phyloP scores from a whole-genome alignment of 2,888 invertebrate species.

The Sussaba pulchella region DNA sequence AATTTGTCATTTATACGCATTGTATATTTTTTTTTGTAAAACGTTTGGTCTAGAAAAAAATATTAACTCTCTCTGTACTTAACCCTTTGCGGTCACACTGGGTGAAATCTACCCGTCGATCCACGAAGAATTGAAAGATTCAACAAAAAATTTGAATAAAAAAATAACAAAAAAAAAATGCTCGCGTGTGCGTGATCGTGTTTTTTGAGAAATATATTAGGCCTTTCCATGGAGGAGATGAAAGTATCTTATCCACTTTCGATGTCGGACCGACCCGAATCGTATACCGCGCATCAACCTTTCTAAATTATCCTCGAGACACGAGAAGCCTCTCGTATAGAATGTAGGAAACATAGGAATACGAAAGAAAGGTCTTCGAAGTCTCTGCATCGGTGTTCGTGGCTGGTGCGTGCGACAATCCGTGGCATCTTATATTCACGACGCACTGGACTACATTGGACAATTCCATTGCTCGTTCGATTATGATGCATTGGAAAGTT shows the following conservation, averaged over 20 bases:
- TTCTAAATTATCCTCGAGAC: conserved; percentile 74
- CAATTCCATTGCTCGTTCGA: conserved; percentile 52
- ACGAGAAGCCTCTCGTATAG: neutral
- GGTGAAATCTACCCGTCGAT: too few species aligned
- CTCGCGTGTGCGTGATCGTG: neutral
- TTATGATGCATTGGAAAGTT: conserved; percentile 60
- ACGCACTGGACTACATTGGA: conserved; percentile 50
- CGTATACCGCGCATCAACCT: conserved; percentile 71
- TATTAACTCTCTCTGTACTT: neutral
- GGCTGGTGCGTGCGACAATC: neutral
- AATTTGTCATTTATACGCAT: too few species aligned
- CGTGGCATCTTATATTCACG: neutral
- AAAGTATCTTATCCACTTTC: conserved; percentile 40
- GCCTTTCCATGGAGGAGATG: conserved; percentile 11
- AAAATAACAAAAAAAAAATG: too few species aligned
- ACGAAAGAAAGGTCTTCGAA: conserved; percentile 26
- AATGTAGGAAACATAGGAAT: conserved; percentile 22
- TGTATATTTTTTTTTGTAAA: neutral
- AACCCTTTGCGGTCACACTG: too few species aligned
- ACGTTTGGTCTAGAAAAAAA: neutral
- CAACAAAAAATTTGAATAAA: too few species aligned
- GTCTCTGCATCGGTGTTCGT: neutral
- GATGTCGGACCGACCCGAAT: conserved; percentile 70
- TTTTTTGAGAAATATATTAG: conserved; percentile 30
- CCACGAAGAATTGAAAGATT: too few species aligned